These are phyloP conservation scores for Alloplasta piceator DNA, from an alignment of 2,888 invertebrate genomes.

Conservation along the genomic window DNA sequence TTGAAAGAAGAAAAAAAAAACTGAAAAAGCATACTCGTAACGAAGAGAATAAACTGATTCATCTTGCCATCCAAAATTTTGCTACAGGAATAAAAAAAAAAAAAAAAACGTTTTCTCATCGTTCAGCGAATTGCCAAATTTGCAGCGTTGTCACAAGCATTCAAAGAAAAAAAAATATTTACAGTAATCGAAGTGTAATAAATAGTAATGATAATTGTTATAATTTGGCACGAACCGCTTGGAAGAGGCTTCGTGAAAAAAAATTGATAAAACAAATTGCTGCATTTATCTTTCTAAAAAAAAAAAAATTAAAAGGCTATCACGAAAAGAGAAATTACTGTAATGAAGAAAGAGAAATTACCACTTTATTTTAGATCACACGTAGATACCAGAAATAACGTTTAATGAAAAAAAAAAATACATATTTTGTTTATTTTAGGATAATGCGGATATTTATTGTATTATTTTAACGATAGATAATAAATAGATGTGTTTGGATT, in stretches of 20 bases:
- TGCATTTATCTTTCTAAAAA: constrained; percentile 76
- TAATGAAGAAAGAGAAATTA: constrained; percentile 60
- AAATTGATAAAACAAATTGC: constrained; percentile 10
- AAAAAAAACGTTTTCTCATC: constrained; percentile 22
- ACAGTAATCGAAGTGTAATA: constrained; percentile 25
- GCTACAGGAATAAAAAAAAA: constrained; percentile 16
- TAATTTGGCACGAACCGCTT: constrained; percentile 34
- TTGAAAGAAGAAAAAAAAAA: constrained; percentile 10
- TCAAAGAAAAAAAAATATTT: constrained; percentile 9
- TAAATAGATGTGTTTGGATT: constrained; percentile 81
- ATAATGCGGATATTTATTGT: constrained; percentile 80
- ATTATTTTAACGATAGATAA: constrained; percentile 78
- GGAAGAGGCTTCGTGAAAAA: constrained; percentile 30
- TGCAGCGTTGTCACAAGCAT: constrained; percentile 16
- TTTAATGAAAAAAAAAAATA: constrained; percentile 61
- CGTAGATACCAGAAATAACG: constrained; percentile 64
- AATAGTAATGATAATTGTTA: constrained; percentile 33
- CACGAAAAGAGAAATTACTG: constrained; percentile 59
- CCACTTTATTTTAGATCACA: constrained; percentile 50
- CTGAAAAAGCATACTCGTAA: constrained; percentile 9
- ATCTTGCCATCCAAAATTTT: constrained; percentile 30
- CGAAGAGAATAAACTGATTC: background rate
- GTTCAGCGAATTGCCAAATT: constrained; percentile 31
- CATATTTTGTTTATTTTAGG: constrained; percentile 80
- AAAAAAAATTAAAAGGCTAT: constrained; percentile 68